These are phyloP conservation scores for Dynastes grantii DNA, from an alignment of 2,888 invertebrate species.

Conservation along the genomic window DNA sequence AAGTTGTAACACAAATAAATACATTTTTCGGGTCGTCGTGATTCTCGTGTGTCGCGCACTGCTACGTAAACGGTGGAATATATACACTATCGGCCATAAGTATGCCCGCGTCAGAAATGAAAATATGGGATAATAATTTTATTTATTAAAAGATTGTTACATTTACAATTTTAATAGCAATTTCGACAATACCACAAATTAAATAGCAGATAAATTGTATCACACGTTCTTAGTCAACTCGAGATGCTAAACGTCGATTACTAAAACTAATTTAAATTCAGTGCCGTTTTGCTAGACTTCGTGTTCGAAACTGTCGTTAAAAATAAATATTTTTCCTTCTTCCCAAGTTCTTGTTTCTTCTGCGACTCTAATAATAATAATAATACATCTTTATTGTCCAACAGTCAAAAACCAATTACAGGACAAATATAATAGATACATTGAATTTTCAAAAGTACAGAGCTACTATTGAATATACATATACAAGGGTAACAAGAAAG, in stretches of 20 bases:
- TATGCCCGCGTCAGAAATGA: not conserved
- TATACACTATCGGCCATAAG: slow-evolving; percentile 5
- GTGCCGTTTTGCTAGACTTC: slow-evolving; percentile 95
- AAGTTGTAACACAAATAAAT: slow-evolving; percentile 64
- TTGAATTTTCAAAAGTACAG: too few species aligned
- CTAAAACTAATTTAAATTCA: slow-evolving; percentile 83
- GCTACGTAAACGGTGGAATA: slow-evolving; percentile 18
- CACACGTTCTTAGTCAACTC: slow-evolving; percentile 80
- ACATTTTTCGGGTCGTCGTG: slow-evolving; percentile 58
- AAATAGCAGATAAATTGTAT: slow-evolving; percentile 77
- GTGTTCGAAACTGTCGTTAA: slow-evolving; percentile 96
- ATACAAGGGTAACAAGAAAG: too few species aligned
- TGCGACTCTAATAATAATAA: slow-evolving; percentile 75
- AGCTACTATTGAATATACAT: too few species aligned
- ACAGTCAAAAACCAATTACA: too few species aligned
- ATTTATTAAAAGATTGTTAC: slow-evolving; percentile 51
- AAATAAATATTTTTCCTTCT: slow-evolving; percentile 85
- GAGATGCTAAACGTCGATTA: slow-evolving; percentile 94
- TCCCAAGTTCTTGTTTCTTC: slow-evolving; percentile 83
- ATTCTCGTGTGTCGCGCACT: slow-evolving; percentile 36
- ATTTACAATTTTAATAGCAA: slow-evolving; percentile 31
- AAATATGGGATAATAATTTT: not conserved
- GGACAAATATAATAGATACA: too few species aligned
- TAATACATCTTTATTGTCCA: too few species aligned
- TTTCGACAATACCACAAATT: slow-evolving; percentile 59